Evolutionary conservation across 2,888 invertebrate genomes (phyloP), one percentile per base, ranked within the genome.

Genomic region (Heterodera filipjevi): DNA sequence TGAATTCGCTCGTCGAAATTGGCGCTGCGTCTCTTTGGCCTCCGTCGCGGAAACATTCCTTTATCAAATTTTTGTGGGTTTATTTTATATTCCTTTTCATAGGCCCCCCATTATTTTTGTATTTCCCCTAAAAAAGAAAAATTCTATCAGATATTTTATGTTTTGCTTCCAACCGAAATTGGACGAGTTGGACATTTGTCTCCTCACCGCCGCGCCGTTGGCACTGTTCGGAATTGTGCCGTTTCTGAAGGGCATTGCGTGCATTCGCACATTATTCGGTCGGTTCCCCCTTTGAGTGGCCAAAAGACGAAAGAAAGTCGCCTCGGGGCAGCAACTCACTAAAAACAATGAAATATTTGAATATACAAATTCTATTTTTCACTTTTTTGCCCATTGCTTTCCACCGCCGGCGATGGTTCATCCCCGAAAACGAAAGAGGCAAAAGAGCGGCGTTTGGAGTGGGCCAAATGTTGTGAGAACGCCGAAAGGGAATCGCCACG

Each of bases 101-200:
- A 10, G 44, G n/a, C n/a, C n/a, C n/a, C 39, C 12, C 39, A 39
- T 39, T 39, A 39, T 10, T 71, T 33, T 71, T 71, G 27, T 19
- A 32, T 71, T n/a, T n/a, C n/a, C n/a, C n/a, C 71, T 10, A 32
- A 33, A 33, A 71, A 44, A 44, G 5, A 10, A 44, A 44, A 44
- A 44, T 44, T 5, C 44, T 10, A 44, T 44, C 12, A 5, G 44
- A 44, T 44, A 10, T 44, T 44, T 19, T 12, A 16, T 14, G 59
- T 59, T 59, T 59, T n/a, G n/a, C 59, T 27, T 59, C n/a, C 59
- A 8, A 22, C 73, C 73, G n/a, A 33, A 35, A 46, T 64, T 73
- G 33, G 73, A 73, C 22, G 59, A 73, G 64, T 73, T 73, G 33
- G 73, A 73, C 59, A 46, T 64, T 27, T 39, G 73, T n/a, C 73